Evolutionary conservation across 2,797 vertebrate genomes (phyloP).

Genomic region (Acrossocheilus wenchowensis): DNA sequence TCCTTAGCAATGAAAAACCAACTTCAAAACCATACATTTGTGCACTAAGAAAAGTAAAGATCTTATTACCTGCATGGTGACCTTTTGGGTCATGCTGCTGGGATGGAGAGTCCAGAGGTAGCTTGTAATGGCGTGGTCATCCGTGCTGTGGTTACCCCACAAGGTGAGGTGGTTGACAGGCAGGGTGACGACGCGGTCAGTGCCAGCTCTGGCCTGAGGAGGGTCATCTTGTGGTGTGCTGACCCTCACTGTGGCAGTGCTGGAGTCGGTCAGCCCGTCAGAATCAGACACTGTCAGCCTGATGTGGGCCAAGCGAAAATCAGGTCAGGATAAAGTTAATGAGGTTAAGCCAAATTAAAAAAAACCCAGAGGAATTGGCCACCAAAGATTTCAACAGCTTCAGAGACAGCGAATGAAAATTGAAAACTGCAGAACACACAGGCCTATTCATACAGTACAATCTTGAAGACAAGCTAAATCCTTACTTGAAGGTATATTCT

Average conservation of each 20-base stretch:
- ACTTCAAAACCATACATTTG: neutral
- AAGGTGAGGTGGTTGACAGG: slow-evolving; percentile 77
- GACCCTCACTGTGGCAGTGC: slow-evolving; percentile 59
- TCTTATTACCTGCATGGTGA: slow-evolving; percentile 78
- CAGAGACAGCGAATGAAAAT: neutral
- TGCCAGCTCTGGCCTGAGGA: slow-evolving; percentile 78
- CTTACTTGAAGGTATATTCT: slow-evolving; percentile 83
- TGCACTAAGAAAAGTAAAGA: neutral
- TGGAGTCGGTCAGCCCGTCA: slow-evolving; percentile 60
- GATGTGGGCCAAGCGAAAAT: slow-evolving; percentile 44
- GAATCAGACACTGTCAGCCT: slow-evolving; percentile 66
- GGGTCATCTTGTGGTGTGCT: slow-evolving; percentile 61
- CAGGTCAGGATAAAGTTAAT: slow-evolving; percentile 49
- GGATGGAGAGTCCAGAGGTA: slow-evolving; percentile 81
- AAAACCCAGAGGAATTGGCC: slow-evolving; percentile 2
- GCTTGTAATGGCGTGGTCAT: slow-evolving; percentile 78
- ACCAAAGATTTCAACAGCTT: slow-evolving; percentile 7
- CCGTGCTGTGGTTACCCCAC: slow-evolving; percentile 81
- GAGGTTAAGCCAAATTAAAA: slow-evolving; percentile 41
- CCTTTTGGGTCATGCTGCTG: slow-evolving; percentile 74
- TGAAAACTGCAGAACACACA: neutral
- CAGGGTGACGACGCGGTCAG: slow-evolving; percentile 78
- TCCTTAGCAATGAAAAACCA: neutral
- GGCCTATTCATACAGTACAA: neutral
- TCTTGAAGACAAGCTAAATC: neutral